Percentiles rank a stretch among this genome's conserved stretches.
Evolutionary conservation across 2,888 invertebrate species (phyloP).

Genomic region (Mactromeris polynyma): DNA sequence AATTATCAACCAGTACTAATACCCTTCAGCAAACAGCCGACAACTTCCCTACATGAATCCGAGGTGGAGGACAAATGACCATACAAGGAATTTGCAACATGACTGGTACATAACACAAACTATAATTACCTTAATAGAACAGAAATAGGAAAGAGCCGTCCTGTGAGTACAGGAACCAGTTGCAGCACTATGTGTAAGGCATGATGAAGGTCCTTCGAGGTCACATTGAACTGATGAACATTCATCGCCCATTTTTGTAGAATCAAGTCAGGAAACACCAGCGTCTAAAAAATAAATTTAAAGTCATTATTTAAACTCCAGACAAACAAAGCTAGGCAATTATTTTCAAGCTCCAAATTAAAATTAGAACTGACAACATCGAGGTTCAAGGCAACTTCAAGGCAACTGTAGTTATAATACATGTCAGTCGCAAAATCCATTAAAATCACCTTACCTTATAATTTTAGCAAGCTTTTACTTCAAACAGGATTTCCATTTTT

Average conservation of each 20-base stretch:
- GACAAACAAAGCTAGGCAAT: not conserved
- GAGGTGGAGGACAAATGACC: not conserved
- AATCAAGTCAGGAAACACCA: slow-evolving; percentile 26
- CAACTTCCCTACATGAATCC: too few species aligned
- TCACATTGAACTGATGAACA: slow-evolving; percentile 83
- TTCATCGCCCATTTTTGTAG: slow-evolving; percentile 82
- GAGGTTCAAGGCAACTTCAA: not conserved
- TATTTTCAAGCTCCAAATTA: not conserved
- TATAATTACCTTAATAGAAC: slow-evolving; percentile 79
- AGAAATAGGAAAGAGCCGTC: slow-evolving; percentile 80
- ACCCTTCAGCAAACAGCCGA: too few species aligned
- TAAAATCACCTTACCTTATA: not conserved
- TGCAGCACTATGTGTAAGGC: slow-evolving; percentile 80
- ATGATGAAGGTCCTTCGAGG: slow-evolving; percentile 67
- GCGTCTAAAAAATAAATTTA: slow-evolving; percentile 28
- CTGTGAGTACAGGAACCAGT: slow-evolving; percentile 69
- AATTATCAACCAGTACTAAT: too few species aligned
- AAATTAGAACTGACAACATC: not conserved
- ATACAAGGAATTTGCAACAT: too few species aligned
- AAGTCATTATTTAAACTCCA: not conserved
- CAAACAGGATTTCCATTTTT: not conserved
- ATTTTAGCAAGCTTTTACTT: not conserved
- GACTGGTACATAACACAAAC: too few species aligned
- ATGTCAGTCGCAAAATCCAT: too few species aligned
- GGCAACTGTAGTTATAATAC: not conserved